These are phyloP conservation scores for Hemicordylus capensis DNA, from an alignment of 2,113 vertebrate species.

Conservation along the genomic window DNA sequence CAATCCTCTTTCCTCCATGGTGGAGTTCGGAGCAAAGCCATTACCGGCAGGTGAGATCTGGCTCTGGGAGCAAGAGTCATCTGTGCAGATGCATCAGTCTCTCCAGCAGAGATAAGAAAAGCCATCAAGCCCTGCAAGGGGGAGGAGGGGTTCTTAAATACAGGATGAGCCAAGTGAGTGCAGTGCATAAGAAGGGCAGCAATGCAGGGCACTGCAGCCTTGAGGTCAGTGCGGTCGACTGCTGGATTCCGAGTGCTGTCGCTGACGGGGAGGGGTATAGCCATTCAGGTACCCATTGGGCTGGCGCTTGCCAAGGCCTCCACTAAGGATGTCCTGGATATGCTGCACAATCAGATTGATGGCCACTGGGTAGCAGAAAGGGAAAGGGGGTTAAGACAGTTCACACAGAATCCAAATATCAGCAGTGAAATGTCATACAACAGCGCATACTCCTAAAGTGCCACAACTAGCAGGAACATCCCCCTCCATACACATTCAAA, in stretches of 20 bases:
- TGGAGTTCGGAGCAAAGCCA: background rate
- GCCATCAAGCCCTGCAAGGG: constrained; percentile 60
- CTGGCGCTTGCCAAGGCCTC: constrained; percentile 90
- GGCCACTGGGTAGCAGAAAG: constrained; percentile 82
- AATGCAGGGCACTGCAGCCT: background rate
- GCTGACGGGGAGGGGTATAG: constrained; percentile 82
- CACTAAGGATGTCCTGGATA: constrained; percentile 97
- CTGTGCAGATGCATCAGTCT: constrained; percentile 43
- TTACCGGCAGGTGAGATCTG: background rate
- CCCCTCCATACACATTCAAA: background rate
- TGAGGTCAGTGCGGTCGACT: constrained; percentile 92
- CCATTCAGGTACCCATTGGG: constrained; percentile 87
- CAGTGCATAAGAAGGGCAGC: constrained; percentile 59
- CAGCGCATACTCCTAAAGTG: background rate
- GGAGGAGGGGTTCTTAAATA: constrained; percentile 73
- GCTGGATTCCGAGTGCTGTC: constrained; percentile 90
- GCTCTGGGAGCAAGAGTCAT: background rate
- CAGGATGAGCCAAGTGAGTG: constrained; percentile 32
- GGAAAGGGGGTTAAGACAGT: constrained; percentile 5
- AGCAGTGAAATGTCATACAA: background rate
- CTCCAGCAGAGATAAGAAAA: constrained; percentile 69
- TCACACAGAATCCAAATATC: background rate
- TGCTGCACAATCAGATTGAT: constrained; percentile 99
- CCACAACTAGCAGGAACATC: background rate
- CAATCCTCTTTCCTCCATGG: background rate